These are phyloP conservation scores for Manis pentadactyla DNA, from an alignment of 2,797 vertebrate genomes.

Conservation along the genomic window DNA sequence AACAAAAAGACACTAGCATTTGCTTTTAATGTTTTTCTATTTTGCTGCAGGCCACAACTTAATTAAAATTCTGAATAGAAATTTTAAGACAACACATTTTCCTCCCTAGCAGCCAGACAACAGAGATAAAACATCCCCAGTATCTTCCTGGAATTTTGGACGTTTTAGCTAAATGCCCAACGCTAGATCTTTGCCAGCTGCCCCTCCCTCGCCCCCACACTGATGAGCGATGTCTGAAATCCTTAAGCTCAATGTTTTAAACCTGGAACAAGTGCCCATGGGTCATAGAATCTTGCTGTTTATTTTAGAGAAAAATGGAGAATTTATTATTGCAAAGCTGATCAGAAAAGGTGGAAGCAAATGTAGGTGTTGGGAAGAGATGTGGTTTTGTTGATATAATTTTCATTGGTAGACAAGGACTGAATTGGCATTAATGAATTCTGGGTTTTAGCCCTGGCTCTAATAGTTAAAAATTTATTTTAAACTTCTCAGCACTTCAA, in stretches of 20 bases:
- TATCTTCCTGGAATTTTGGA: conserved; percentile 56
- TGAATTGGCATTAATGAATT: conserved; percentile 46
- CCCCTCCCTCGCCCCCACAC: not conserved
- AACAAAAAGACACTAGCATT: conserved; percentile 61
- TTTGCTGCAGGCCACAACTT: conserved; percentile 74
- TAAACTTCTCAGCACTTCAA: not conserved
- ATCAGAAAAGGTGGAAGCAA: not conserved
- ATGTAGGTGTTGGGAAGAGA: not conserved
- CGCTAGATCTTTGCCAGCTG: conserved; percentile 35
- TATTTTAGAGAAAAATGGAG: conserved; percentile 48
- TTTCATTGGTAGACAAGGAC: not conserved
- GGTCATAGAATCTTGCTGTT: not conserved
- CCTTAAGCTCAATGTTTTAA: conserved; percentile 60
- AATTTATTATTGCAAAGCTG: not conserved
- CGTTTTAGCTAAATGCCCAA: conserved; percentile 44
- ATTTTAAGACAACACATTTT: conserved; percentile 53
- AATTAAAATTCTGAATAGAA: conserved; percentile 79
- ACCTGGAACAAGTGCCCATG: not conserved
- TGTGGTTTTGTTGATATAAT: not conserved
- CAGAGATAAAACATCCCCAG: conserved; percentile 44
- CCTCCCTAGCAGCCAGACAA: conserved; percentile 55
- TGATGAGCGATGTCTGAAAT: conserved; percentile 39
- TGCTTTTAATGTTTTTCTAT: conserved; percentile 79
- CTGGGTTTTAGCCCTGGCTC: not conserved
- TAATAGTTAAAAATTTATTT: conserved; percentile 33